Evolutionary conservation across 1,140 invertebrate genomes (phyloP), one percentile per base, ranked within the genome.

Genomic region (Phymastichus coffea): DNA sequence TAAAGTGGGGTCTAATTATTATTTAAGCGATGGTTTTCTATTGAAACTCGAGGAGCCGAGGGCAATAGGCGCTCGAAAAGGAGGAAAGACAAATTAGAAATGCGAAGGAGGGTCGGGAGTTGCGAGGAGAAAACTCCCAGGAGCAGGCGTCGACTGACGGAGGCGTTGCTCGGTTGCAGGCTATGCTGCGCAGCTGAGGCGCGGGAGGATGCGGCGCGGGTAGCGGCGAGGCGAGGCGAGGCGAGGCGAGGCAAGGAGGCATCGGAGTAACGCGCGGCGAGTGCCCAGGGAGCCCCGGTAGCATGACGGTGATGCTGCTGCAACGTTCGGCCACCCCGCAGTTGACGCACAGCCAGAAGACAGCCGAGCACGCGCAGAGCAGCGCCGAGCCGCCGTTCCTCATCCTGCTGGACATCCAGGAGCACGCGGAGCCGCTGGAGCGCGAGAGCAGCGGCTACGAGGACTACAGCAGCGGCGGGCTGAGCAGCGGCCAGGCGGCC

Each of bases 291-390:
- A 74, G 73, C 67, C 61, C 70, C 67, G 72, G 71, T 79, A 80
- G 78, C 74, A 81, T 81, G 79, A 81, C 77, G 75, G 79, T 80
- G 77, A 81, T 80, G 78, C 77, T 81, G 76, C 76, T 81, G 72
- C 77, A 80, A 79, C 78, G 78, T 74, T 77, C 77, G 67, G 68
- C 74, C 69, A 76, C 76, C 70, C 74, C 73, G 67, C 77, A 80
- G 69, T 75, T 77, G 69, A 80, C 74, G 71, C 70, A 74, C 63
- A 78, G 67, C 70, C 73, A 76, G 65, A 79, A 78, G 63, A 75
- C 69, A 71, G 69, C 68, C 63, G 73, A 74, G 51, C 72, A 73
- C 64, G 70, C 72, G 71, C 70, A 69, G 63, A 74, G 67, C 63
- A 62, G 63, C 61, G n/a, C n/a, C n/a, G 22, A 61, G 64, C 69